These are phyloP conservation scores for Drosophila kambysellisi DNA, from an alignment of 2,888 invertebrate genomes.

Conservation along the genomic window DNA sequence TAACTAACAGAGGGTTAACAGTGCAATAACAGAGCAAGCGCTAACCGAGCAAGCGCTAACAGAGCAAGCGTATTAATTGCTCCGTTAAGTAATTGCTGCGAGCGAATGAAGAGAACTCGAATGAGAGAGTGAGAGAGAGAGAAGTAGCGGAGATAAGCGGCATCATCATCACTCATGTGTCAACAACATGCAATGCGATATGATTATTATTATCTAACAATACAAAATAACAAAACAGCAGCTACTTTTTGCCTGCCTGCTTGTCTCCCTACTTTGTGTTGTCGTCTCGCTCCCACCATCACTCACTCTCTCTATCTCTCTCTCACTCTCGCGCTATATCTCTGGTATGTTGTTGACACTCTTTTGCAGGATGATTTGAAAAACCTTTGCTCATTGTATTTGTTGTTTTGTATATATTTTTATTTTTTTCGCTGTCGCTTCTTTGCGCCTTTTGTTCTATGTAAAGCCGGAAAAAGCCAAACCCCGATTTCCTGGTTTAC, in stretches of 20 bases:
- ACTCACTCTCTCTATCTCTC: conserved; percentile 12
- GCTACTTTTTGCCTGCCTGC: conserved; percentile 74
- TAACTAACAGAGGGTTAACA: conserved; percentile 25
- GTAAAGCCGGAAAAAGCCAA: conserved; percentile 82
- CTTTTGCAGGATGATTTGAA: conserved; percentile 52
- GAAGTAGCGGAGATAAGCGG: conserved; percentile 51
- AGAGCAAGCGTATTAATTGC: conserved; percentile 44
- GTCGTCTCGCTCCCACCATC: conserved; percentile 6
- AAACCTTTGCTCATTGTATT: conserved; percentile 64
- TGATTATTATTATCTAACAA: conserved; percentile 79
- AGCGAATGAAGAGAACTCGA: neutral
- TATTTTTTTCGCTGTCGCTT: conserved; percentile 54
- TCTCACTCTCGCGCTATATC: conserved; percentile 14
- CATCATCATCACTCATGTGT: conserved; percentile 79
- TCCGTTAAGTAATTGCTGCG: conserved; percentile 55
- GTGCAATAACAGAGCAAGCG: conserved; percentile 37
- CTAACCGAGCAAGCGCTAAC: conserved; percentile 39
- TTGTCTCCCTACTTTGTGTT: conserved; percentile 6
- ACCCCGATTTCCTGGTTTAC: conserved; percentile 80
- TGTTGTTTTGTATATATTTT: conserved; percentile 58
- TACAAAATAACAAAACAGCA: conserved; percentile 73
- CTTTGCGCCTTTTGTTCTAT: conserved; percentile 62
- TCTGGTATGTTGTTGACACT: conserved; percentile 67
- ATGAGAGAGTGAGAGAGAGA: neutral
- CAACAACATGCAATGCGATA: conserved; percentile 80